These are phyloP conservation scores for Myotis brandtii DNA, from an alignment of 2,113 vertebrate genomes.

Conservation along the genomic window DNA sequence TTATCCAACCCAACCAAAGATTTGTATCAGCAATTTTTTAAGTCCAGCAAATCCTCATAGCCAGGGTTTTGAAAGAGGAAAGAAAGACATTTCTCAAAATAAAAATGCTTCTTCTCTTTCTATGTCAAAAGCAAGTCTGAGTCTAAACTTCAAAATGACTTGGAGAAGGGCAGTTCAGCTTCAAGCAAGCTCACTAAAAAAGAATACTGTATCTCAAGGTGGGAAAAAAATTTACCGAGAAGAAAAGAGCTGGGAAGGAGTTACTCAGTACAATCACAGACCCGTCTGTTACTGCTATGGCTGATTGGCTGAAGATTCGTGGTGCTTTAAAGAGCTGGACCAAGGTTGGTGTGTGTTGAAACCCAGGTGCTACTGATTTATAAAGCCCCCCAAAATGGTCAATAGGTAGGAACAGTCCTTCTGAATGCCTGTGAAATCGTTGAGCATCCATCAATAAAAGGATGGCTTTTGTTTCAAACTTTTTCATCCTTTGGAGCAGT, in stretches of 20 bases:
- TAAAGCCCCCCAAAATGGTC: conserved; percentile 97
- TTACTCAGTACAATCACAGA: neutral
- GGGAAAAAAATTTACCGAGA: neutral
- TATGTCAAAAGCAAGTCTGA: conserved; percentile 96
- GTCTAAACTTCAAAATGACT: neutral
- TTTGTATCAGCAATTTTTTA: conserved; percentile 87
- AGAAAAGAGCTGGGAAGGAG: neutral
- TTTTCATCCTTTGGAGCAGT: conserved; percentile 98
- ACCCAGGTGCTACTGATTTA: conserved; percentile 98
- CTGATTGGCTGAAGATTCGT: conserved; percentile 90
- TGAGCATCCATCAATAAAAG: conserved; percentile 97
- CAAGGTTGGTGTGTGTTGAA: conserved; percentile 99
- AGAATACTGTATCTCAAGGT: neutral
- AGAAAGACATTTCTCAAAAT: conserved; percentile 82
- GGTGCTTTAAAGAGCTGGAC: conserved; percentile 99
- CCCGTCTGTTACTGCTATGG: neutral
- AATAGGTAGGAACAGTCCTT: conserved; percentile 99
- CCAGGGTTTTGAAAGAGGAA: conserved; percentile 86
- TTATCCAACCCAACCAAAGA: conserved; percentile 94
- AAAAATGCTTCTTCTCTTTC: conserved; percentile 93
- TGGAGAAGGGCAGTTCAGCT: neutral
- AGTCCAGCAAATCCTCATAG: conserved; percentile 91
- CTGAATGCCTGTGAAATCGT: conserved; percentile 98
- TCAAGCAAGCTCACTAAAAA: neutral
- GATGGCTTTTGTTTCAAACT: conserved; percentile 99